Evolutionary conservation across 2,888 invertebrate genomes (phyloP).

Genomic region (Xylota sylvarum): DNA sequence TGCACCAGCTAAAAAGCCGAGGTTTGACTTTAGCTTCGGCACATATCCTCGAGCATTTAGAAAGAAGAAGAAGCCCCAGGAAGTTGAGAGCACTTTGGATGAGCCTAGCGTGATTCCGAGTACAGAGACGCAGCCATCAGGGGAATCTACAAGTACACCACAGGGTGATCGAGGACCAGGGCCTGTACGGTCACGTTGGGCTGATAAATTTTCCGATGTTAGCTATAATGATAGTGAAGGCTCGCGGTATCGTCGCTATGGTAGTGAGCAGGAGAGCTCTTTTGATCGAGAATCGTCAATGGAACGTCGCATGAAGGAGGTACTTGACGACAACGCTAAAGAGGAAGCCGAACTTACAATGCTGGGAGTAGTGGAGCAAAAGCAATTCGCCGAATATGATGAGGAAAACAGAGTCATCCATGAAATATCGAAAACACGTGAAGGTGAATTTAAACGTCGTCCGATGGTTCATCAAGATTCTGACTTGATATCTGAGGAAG

Average conservation of each 20-base stretch:
- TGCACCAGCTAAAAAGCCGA: constrained; percentile 86
- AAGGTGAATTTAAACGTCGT: constrained; percentile 83
- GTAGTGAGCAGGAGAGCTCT: constrained; percentile 83
- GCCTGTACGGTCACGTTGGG: constrained; percentile 86
- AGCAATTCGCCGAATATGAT: constrained; percentile 86
- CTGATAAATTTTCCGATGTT: constrained; percentile 85
- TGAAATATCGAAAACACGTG: constrained; percentile 83
- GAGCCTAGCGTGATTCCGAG: constrained; percentile 84
- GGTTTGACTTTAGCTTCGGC: constrained; percentile 90
- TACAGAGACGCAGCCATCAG: constrained; percentile 87
- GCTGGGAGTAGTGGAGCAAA: constrained; percentile 85
- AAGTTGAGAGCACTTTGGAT: constrained; percentile 80
- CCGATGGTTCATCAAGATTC: constrained; percentile 85
- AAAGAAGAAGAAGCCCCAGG: constrained; percentile 80
- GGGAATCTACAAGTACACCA: constrained; percentile 89
- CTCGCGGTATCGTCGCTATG: constrained; percentile 83
- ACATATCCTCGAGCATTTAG: constrained; percentile 91
- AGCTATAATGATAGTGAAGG: constrained; percentile 85
- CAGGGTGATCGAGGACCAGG: constrained; percentile 86
- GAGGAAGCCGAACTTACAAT: constrained; percentile 83
- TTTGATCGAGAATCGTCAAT: constrained; percentile 85
- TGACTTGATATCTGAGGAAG: constrained; percentile 84
- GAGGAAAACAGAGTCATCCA: constrained; percentile 87
- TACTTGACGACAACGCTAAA: constrained; percentile 84
- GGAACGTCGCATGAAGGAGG: constrained; percentile 84